Evolutionary conservation across 2,888 invertebrate species (phyloP), one percentile per base, ranked within the genome.

Genomic region (Gonocerus acuteangulatus): DNA sequence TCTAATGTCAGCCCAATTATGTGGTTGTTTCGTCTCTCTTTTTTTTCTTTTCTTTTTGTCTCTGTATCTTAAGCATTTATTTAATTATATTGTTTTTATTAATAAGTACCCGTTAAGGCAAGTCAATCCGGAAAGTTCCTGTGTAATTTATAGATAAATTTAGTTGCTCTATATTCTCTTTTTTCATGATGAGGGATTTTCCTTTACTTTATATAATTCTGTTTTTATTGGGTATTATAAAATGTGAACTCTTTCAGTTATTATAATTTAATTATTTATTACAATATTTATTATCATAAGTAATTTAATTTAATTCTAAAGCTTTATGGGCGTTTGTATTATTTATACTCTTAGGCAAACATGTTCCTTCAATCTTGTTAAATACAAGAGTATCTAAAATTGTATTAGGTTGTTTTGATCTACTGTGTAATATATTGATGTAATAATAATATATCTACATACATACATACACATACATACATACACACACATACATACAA

Each of bases 301-400:
- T 51, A 34, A 34, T 51, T 51, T 27, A 34, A 34, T 34, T 51
- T 19, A 51, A 34, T 34, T 13, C 19, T 51, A 51, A 34, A 51
- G 51, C 51, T 51, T 51, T 51, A 51, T 19, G 34, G 34, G 34
- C 34, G 51, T 51, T 34, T 51, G 27, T 39, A 39, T 39, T 39
- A 39, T 39, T 11, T 54, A 54, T 54, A 54, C 54, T 42, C 54
- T 42, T 54, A 54, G 39, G 42, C 42, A 54, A 39, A 15, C 54
- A 54, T 54, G 54, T 54, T 54, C 54, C 54, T 54, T 23, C 54
- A 34, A 19, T 54, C 23, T 54, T 34, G 42, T 54, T 51, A 19
- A 34, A 16, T 19, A 51, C 51, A 48, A 48, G 15, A 34, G 15
- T 51, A 34, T 6, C 16, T 51, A 34, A 34, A 36, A 51, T 27